Conservation (phyloP, 2,113 vertebrate genomes). For the Plotosus lineatus region DNA sequence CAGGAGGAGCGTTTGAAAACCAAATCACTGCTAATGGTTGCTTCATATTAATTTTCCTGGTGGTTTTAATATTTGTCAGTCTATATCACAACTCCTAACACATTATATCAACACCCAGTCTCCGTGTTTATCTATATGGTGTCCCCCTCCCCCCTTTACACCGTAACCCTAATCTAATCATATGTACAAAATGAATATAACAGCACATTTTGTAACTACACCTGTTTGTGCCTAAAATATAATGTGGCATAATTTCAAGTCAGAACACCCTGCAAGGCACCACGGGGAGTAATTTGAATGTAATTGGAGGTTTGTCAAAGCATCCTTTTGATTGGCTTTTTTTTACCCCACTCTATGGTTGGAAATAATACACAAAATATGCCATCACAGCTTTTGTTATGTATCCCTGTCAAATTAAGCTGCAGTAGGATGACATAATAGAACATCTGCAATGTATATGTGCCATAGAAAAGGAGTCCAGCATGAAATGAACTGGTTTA, state of each 20-base stretch:
- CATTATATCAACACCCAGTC: background rate
- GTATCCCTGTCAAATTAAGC: constrained; percentile 44
- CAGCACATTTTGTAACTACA: constrained; percentile 25
- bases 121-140: background rate
- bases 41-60: background rate
- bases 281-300: constrained; percentile 32
- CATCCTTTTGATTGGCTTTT: constrained; percentile 41
- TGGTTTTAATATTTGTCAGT: background rate
- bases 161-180: constrained; percentile 17
- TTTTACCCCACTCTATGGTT: constrained; percentile 4
- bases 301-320: constrained; percentile 41
- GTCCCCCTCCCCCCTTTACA: background rate
- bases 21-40: background rate
- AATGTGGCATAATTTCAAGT: constrained; percentile 27
- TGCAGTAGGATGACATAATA: constrained; percentile 35
- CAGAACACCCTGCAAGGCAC: constrained; percentile 17
- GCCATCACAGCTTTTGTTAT: constrained; percentile 46
- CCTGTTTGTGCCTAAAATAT: constrained; percentile 34
- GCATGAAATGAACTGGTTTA: constrained; percentile 45
- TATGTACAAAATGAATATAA: background rate
- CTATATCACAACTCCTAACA: background rate
- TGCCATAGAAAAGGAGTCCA: constrained; percentile 9
- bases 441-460: constrained; percentile 51
- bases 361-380: constrained; percentile 32
- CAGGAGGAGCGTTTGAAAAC: background rate